phyloP scores from a whole-genome alignment of 1,140 invertebrate genomes.

The Achatina immaculata region DNA sequence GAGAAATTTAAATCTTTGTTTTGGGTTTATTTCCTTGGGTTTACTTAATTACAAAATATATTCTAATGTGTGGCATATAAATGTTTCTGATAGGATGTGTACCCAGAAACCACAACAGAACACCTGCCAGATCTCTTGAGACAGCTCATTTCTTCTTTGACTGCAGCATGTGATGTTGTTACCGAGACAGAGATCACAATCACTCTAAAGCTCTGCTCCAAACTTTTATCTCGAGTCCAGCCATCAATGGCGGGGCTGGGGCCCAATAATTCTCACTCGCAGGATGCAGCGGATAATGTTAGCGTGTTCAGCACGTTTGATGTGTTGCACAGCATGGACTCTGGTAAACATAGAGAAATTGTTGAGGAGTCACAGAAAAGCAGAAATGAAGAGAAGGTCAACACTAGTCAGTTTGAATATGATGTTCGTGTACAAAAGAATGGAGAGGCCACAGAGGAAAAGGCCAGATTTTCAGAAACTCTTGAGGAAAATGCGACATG shows the following conservation, averaged over 20 bases:
- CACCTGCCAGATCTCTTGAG: slow-evolving; percentile 82
- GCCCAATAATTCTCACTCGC: slow-evolving; percentile 23
- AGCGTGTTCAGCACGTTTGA: slow-evolving; percentile 31
- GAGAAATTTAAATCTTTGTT: background rate
- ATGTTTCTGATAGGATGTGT: slow-evolving; percentile 76
- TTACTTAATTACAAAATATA: background rate
- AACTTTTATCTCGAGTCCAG: slow-evolving; percentile 84
- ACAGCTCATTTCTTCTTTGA: slow-evolving; percentile 76
- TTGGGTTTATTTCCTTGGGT: background rate
- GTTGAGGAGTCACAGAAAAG: background rate
- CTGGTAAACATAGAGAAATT: background rate
- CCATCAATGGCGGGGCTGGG: slow-evolving; percentile 73
- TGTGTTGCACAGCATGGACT: background rate
- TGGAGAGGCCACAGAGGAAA: background rate
- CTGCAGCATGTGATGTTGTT: slow-evolving; percentile 75
- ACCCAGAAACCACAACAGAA: slow-evolving; percentile 83
- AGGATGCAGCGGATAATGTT: slow-evolving; percentile 18
- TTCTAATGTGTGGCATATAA: background rate
- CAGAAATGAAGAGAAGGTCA: background rate
- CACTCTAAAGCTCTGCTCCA: slow-evolving; percentile 80
- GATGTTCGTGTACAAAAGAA: background rate
- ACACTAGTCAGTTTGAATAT: background rate
- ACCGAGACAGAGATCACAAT: slow-evolving; percentile 77
- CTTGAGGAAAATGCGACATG: background rate
- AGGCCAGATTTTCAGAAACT: no score